These are phyloP conservation scores for Ornithoptera alexandrae DNA, from an alignment of 2,888 invertebrate species.

Conservation along the genomic window DNA sequence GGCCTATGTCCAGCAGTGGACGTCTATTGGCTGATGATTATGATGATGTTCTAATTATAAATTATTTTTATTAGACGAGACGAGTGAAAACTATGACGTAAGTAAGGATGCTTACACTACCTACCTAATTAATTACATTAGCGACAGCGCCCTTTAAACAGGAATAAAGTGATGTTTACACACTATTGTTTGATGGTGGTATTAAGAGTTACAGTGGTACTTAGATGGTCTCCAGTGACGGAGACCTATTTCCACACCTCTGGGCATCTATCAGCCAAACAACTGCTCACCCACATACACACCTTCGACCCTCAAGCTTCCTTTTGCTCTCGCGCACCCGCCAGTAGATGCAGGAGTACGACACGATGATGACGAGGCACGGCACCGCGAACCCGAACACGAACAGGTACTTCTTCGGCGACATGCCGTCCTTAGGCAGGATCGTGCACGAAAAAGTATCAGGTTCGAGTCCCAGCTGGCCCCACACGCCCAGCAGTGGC, in stretches of 20 bases:
- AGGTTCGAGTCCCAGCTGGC: slow-evolving; percentile 88
- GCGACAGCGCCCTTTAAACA: no score
- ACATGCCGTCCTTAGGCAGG: slow-evolving; percentile 85
- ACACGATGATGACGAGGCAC: slow-evolving; percentile 90
- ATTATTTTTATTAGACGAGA: no score
- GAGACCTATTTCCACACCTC: no score
- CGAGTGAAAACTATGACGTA: no score
- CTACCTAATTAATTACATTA: no score
- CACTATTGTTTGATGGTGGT: no score
- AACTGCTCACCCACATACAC: slow-evolving; percentile 70
- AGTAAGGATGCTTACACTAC: no score
- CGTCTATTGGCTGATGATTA: no score
- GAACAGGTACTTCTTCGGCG: slow-evolving; percentile 92
- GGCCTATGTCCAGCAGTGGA: no score
- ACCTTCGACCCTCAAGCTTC: slow-evolving; percentile 86
- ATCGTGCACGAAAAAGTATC: slow-evolving; percentile 95
- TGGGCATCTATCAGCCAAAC: background rate
- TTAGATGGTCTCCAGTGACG: no score
- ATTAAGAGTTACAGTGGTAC: background rate
- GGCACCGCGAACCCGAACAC: slow-evolving; percentile 91
- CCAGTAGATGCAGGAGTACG: slow-evolving; percentile 92
- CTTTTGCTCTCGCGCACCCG: slow-evolving; percentile 86
- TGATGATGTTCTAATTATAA: no score
- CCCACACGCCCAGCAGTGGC: slow-evolving; percentile 90
- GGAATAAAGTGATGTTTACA: no score